Evolutionary conservation across 2,113 vertebrate species (phyloP).

Genomic region (Mustelus asterias): DNA sequence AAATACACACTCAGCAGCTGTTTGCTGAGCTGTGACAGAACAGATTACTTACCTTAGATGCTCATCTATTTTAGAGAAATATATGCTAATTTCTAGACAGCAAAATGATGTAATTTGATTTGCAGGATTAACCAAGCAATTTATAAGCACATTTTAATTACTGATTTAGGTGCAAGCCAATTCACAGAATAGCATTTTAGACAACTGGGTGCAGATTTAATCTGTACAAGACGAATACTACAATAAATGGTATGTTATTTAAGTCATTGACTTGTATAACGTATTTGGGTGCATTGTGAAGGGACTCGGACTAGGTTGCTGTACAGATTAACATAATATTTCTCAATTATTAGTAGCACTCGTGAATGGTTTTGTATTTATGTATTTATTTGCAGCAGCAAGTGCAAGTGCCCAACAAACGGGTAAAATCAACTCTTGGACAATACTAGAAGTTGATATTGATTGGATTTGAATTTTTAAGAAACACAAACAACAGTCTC

Average conservation of each 20-base stretch:
- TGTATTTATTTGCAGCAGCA: constrained; percentile 59
- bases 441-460: constrained; percentile 63
- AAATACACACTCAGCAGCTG: background rate
- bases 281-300: constrained; percentile 9
- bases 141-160: background rate
- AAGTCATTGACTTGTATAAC: constrained; percentile 15
- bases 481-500: constrained; percentile 75
- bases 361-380: background rate
- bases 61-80: constrained; percentile 63
- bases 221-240: background rate
- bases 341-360: constrained; percentile 14
- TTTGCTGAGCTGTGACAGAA: constrained; percentile 49
- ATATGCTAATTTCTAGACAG: constrained; percentile 55
- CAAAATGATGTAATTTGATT: background rate
- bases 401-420: constrained; percentile 63
- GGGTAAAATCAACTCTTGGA: constrained; percentile 67
- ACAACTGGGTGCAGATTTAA: constrained; percentile 9
- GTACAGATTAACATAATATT: constrained; percentile 13
- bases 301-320: constrained; percentile 10
- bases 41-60: constrained; percentile 62
- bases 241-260: background rate
- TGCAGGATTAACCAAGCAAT: background rate
- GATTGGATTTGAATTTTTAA: constrained; percentile 55
- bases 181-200: constrained; percentile 24
- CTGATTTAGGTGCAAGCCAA: background rate